Evolutionary conservation across 2,888 invertebrate species (phyloP), one percentile per base, ranked within the genome.

Genomic region (Selenia dentaria): DNA sequence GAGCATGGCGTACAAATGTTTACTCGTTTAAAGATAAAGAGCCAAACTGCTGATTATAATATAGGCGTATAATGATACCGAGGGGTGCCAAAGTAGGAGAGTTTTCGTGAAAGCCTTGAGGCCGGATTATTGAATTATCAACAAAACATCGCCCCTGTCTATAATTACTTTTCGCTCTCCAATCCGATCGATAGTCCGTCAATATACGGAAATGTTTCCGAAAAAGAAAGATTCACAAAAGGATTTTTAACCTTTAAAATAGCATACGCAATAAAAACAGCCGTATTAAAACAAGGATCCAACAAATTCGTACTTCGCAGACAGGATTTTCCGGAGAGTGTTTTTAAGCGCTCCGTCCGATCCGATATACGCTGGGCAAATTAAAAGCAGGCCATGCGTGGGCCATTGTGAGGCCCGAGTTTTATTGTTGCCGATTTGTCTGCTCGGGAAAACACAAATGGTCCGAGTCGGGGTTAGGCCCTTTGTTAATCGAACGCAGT

Each of bases 351-450:
- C 70, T 72, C 61, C 62, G 68, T 67, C 57, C 62, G 75, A 79
- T 75, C 74, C 74, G 79, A 78, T 81, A 79, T 74, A 70, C 81
- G 80, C 79, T 78, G 73, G 83, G 81, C 75, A 89, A 89, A 90
- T 90, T 89, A 90, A 89, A 89, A 90, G 73, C 82, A 83, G 83
- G 69, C 84, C 80, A 86, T 84, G 88, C 89, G 86, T 80, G 69
- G 71, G 62, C 74, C 74, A 83, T 86, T 86, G 88, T 86, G 78
- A 70, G 75, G 67, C 67, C 70, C 79, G 75, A 48, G 47, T 71
- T 84, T 85, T 83, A 88, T 89, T 89, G 88, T 89, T 83, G 72
- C 79, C 86, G 85, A 86, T 89, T 83, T 79, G 78, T 85, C 82
- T 84, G 88, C 83, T 74, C 78, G 84, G 80, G 65, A 75, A 79